These are phyloP conservation scores for Aphelenchoides avenae DNA, from an alignment of 1,140 invertebrate genomes.

Conservation along the genomic window DNA sequence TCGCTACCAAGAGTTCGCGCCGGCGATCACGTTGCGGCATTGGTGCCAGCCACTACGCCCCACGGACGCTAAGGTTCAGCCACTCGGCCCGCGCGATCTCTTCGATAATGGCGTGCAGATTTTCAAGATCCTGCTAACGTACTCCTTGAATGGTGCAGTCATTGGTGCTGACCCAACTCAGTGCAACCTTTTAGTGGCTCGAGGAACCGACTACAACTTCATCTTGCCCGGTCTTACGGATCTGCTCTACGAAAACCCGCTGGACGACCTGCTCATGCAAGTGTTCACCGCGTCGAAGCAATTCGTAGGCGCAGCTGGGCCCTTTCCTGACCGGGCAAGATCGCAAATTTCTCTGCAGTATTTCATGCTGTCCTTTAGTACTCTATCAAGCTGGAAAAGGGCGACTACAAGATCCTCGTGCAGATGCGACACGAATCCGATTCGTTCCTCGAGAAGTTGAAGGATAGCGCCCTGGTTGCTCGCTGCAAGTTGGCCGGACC, in stretches of 20 bases:
- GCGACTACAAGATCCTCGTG: constrained; percentile 76
- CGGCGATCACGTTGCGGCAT: constrained; percentile 26
- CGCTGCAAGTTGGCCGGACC: constrained; percentile 72
- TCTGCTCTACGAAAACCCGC: constrained; percentile 86
- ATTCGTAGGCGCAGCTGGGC: constrained; percentile 64
- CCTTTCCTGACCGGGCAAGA: constrained; percentile 27
- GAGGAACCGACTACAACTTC: constrained; percentile 32
- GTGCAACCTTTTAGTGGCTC: constrained; percentile 33
- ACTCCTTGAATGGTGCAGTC: constrained; percentile 36
- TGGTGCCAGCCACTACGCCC: constrained; percentile 21
- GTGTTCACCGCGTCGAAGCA: constrained; percentile 86
- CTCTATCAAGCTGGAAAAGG: constrained; percentile 81
- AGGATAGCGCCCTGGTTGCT: constrained; percentile 70
- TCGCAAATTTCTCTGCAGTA: neutral
- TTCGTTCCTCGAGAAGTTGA: constrained; percentile 76
- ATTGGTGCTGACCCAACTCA: too few relatives aligned
- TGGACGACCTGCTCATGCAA: constrained; percentile 92
- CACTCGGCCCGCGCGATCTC: constrained; percentile 34
- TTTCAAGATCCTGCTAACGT: constrained; percentile 27
- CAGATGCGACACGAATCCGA: constrained; percentile 79
- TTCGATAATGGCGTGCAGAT: constrained; percentile 38
- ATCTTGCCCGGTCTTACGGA: constrained; percentile 73
- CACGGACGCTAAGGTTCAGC: constrained; percentile 29
- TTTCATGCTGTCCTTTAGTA: constrained; percentile 67
- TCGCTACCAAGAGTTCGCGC: constrained; percentile 34